Percentiles rank a stretch among this genome's conserved stretches.
phyloP scores from a whole-genome alignment of 1,140 invertebrate genomes.

The Brachionus rotundiformis region DNA sequence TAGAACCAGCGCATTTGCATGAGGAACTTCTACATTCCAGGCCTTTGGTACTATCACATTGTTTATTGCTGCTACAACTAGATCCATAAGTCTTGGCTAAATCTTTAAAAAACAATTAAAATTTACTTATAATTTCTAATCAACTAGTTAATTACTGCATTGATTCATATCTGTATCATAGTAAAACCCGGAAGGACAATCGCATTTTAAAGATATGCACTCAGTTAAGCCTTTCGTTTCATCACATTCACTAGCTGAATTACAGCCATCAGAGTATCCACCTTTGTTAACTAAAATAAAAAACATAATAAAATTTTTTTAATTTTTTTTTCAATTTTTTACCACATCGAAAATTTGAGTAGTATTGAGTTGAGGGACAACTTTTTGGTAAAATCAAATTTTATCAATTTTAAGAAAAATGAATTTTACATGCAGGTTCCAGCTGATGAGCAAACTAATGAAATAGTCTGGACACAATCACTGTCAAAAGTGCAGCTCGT shows the following conservation, averaged over 20 bases:
- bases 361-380: neutral
- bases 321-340: neutral
- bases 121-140: neutral
- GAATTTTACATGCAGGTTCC: neutral
- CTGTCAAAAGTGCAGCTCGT: neutral
- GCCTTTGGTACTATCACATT: neutral
- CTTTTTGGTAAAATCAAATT: neutral
- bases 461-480: neutral
- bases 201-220: neutral
- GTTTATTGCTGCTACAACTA: neutral
- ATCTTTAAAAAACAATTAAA: neutral
- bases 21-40: neutral
- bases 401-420: neutral
- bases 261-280: neutral
- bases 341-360: neutral
- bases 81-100: constrained; percentile 17
- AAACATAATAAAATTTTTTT: neutral
- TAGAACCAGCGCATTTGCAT: neutral
- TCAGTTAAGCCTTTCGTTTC: neutral
- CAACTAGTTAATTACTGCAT: neutral
- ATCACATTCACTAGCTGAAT: neutral
- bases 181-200: neutral
- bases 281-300: neutral
- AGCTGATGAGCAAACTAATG: neutral
- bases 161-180: neutral